Evolutionary conservation across 64 coral and sea anemone species (phyloP).

Genomic region (Montipora capricornis): DNA sequence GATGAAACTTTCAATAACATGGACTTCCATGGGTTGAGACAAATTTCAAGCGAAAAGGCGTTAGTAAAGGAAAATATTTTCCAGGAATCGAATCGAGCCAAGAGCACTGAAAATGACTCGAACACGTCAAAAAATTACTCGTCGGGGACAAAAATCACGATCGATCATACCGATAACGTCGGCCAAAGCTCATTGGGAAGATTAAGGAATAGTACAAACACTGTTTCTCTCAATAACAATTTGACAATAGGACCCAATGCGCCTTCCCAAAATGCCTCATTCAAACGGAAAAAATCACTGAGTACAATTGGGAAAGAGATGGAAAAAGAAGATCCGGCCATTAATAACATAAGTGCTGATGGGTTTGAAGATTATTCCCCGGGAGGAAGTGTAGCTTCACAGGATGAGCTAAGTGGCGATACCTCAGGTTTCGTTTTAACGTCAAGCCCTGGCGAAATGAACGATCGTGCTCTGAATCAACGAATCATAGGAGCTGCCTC

Average conservation of each 20-base stretch:
- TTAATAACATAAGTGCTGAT: neutral
- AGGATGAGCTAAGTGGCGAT: neutral
- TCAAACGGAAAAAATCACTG: neutral
- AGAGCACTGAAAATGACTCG: neutral
- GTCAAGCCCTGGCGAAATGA: neutral
- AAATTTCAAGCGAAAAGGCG: neutral
- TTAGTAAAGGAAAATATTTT: neutral
- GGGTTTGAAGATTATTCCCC: neutral
- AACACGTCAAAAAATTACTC: neutral
- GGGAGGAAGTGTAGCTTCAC: neutral
- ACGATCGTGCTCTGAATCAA: neutral
- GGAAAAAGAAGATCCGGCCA: neutral
- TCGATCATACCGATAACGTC: neutral
- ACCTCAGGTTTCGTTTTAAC: neutral
- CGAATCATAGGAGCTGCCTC: neutral
- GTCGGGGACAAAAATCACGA: neutral
- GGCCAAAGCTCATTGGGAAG: neutral
- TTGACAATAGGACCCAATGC: too few relatives aligned
- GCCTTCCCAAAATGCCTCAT: neutral
- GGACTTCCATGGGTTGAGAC: neutral
- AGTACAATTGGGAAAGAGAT: neutral
- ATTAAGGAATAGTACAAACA: neutral
- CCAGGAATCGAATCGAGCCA: neutral
- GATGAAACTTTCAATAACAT: neutral
- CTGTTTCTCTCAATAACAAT: neutral